These are phyloP conservation scores for Athalia cordata DNA, from an alignment of 2,888 invertebrate genomes.

Conservation along the genomic window DNA sequence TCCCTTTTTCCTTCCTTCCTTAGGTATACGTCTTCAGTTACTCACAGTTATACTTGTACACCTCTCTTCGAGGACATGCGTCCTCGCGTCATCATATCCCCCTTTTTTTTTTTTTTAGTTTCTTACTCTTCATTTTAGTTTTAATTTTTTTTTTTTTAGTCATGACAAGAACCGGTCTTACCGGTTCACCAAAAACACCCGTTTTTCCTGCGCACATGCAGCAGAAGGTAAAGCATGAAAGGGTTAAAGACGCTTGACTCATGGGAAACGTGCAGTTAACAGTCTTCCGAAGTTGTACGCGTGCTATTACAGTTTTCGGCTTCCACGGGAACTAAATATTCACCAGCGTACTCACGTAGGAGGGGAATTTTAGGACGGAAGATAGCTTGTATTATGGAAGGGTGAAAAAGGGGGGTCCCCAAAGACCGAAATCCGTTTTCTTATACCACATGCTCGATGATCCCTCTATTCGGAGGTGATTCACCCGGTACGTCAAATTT, in stretches of 20 bases:
- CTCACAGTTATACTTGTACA: slow-evolving; percentile 45
- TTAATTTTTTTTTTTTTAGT: slow-evolving; percentile 12
- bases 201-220: slow-evolving; percentile 52
- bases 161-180: slow-evolving; percentile 62
- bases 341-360: slow-evolving; percentile 14
- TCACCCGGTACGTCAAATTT: too few relatives aligned
- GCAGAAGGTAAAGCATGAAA: slow-evolving; percentile 39
- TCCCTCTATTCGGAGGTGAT: too few relatives aligned
- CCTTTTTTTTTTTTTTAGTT: slow-evolving; percentile 4
- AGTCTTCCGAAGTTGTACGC: slow-evolving; percentile 43
- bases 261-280: slow-evolving; percentile 43
- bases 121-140: background rate
- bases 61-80: slow-evolving; percentile 46
- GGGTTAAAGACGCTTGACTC: slow-evolving; percentile 43
- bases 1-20: slow-evolving; percentile 1
- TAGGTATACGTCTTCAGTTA: background rate
- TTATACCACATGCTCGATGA: too few relatives aligned
- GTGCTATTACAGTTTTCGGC: slow-evolving; percentile 41
- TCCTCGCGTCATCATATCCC: slow-evolving; percentile 36
- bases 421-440: too few relatives aligned
- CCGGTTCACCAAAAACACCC: slow-evolving; percentile 69
- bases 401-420: background rate
- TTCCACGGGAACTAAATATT: slow-evolving; percentile 41
- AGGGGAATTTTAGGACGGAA: background rate
- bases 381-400: background rate